Base-by-base conservation (phyloP, 1,140 invertebrate genomes). In the Fragariocoptes setiger region DNA sequence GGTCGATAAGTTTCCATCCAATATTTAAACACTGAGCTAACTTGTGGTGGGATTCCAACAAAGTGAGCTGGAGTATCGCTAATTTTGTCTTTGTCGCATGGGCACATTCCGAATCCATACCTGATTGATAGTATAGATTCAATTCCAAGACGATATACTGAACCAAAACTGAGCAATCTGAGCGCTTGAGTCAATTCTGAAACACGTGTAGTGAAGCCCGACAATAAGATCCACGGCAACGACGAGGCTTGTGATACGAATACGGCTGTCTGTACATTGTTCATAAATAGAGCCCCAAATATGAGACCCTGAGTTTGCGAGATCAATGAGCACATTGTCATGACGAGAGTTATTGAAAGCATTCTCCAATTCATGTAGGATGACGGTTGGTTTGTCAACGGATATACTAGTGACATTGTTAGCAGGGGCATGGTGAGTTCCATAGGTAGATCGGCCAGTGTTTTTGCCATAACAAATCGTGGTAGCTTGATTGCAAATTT, bases 391-490 rank as follows among this genome's bases (percentile, higher is more conserved):
- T 72, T 72, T 31, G 83, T 86, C 68, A 92, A 74, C 60, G 80
- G 85, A 60, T 92, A 94, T 1, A 88, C 78, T 45, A 90, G 79
- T 46, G 76, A 67, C 21, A 80, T 72, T 54, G 86, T 90, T 17
- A 82, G 69, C 45, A 77, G 67, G 15, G 82, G 82, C 56, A 82
- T 79, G 19, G 80, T 58, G 46, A 83, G 69, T 67, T 88, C 82
- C 61, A 90, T 86, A 42, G 83, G 83, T 59, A 90, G 65, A 57
- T 90, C 85, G 13, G 82, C 78, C 54, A 90, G 63, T 14, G 82
- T 88, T 61, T 85, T 83, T 19, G 85, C 82, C 51, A 90, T 67
- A 56, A 90, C 92, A 60, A 83, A 94, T 1, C 80, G 72, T 57
- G 88, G 88, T 25, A 88, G n/a, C n/a, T n/a, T n/a, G n/a, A n/a